Conservation (phyloP, 2,888 invertebrate genomes). For the Hypomecis punctinalis region DNA sequence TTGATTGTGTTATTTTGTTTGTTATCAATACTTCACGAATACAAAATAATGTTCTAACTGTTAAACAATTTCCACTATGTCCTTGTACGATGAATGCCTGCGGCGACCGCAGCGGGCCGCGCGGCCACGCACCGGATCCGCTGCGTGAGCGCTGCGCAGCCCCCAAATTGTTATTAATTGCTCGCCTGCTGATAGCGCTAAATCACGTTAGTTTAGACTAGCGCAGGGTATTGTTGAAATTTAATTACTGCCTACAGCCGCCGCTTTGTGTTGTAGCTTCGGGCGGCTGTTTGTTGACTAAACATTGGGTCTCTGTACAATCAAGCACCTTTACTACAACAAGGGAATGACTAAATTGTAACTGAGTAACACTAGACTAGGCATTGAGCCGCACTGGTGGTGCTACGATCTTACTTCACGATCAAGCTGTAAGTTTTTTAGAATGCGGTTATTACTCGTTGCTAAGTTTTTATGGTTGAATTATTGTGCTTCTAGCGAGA, state of each 20-base stretch:
- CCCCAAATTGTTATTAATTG: conserved; percentile 25
- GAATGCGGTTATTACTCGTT: too few species aligned
- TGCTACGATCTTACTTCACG: too few species aligned
- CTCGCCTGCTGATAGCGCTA: conserved; percentile 10
- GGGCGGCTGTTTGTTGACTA: not conserved
- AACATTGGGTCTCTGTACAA: not conserved
- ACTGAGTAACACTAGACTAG: too few species aligned
- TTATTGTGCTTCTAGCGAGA: too few species aligned
- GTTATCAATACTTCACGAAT: too few species aligned
- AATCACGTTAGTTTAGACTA: conserved; percentile 23
- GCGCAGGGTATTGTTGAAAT: conserved; percentile 9
- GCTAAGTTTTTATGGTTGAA: too few species aligned
- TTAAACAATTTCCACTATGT: conserved; percentile 1
- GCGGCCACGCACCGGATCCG: conserved; percentile 16
- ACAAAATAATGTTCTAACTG: conserved; percentile 5
- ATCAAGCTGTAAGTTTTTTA: too few species aligned
- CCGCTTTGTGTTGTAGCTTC: conserved; percentile 10
- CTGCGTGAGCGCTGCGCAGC: conserved; percentile 20
- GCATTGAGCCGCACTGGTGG: too few species aligned
- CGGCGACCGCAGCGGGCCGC: conserved; percentile 6
- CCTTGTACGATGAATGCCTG: not conserved
- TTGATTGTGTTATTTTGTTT: too few species aligned
- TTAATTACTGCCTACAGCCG: conserved; percentile 9
- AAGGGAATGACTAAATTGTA: not conserved
- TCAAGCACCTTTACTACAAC: not conserved